Base-by-base conservation (phyloP, 2,888 invertebrate genomes). In the Dryobotodes eremita region DNA sequence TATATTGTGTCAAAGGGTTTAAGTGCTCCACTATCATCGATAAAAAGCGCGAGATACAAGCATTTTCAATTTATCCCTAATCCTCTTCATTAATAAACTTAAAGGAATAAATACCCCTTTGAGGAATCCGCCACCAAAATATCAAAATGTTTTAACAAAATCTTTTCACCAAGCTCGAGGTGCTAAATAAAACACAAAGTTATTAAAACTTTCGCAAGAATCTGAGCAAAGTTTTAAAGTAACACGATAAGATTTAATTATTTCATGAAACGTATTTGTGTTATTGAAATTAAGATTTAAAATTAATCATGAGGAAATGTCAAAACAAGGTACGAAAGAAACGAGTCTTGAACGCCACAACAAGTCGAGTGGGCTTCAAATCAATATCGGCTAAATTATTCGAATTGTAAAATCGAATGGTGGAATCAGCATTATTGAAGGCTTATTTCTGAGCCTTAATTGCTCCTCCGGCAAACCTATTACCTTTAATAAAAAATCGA, bases 101-200 rank as follows among this genome's bases (percentile, higher is more conserved):
- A 66, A 82, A 70, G 71, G 53, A 79, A 74, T 80, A 80, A 89
- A 88, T 80, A 87, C 75, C 74, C 76, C 70, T 83, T 87, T 80
- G 53, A 68, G 62, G 17, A 76, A 64, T 80, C 69, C 66, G 55
- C 84, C 82, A 71, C 68, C 75, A 77, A 87, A 85, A 69, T 87
- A 85, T 75, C 79, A 79, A 79, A 78, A 84, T 71, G 31, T 80
- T 87, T 78, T 71, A 86, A 79, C 70, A 78, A 79, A 87, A 83
- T 84, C 79, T 86, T 77, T 87, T 87, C 82, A 75, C 73, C 55
- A 83, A 72, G 46, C 70, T 62, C 69, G 77, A 86, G 85, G 84
- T 89, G 89, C 82, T 74, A 86, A 87, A 89, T 82, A 79, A 86
- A 89, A 88, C 77, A 86, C 80, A 82, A 87, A 89, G 79, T 87